Percentiles rank a stretch among this genome's conserved stretches.
Evolutionary conservation across 53 echinoderm and acorn worm genomes (phyloP).

Genomic region (Hippasteria phrygiana): DNA sequence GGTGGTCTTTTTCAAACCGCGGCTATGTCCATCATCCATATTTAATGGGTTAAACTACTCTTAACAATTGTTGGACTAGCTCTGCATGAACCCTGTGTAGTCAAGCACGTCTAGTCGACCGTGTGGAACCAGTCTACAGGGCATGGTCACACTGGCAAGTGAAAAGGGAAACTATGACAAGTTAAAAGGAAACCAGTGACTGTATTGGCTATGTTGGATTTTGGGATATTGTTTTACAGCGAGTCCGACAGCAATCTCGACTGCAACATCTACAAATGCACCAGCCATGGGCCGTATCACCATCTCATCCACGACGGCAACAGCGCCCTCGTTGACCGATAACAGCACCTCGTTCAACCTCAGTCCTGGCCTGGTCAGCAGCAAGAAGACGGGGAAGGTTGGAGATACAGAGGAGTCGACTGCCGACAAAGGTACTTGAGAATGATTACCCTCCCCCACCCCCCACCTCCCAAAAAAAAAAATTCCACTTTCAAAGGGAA

Average conservation of each 20-base stretch:
- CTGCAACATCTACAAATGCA: constrained; percentile 6
- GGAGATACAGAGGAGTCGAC: not conserved
- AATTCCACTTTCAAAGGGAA: no score
- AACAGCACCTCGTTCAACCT: constrained; percentile 73
- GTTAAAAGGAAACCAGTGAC: not conserved
- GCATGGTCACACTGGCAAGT: no score
- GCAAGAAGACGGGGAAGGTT: constrained; percentile 62
- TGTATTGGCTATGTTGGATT: not conserved
- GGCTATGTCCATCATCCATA: no score
- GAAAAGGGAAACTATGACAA: not conserved
- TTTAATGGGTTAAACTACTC: no score
- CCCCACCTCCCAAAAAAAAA: no score
- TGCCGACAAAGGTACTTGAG: constrained; percentile 40
- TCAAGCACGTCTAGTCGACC: no score
- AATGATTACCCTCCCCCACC: no score
- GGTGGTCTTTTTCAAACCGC: no score
- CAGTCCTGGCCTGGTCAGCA: constrained; percentile 74
- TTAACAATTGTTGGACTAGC: no score
- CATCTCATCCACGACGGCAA: constrained; percentile 64
- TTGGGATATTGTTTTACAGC: not conserved
- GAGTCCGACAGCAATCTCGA: constrained; percentile 23
- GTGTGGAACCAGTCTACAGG: no score
- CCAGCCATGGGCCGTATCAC: constrained; percentile 82
- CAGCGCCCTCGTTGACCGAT: constrained; percentile 69
- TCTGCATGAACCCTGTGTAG: no score